These are phyloP conservation scores for Trichomycterus rosablanca DNA, from an alignment of 2,113 vertebrate species.

Conservation along the genomic window DNA sequence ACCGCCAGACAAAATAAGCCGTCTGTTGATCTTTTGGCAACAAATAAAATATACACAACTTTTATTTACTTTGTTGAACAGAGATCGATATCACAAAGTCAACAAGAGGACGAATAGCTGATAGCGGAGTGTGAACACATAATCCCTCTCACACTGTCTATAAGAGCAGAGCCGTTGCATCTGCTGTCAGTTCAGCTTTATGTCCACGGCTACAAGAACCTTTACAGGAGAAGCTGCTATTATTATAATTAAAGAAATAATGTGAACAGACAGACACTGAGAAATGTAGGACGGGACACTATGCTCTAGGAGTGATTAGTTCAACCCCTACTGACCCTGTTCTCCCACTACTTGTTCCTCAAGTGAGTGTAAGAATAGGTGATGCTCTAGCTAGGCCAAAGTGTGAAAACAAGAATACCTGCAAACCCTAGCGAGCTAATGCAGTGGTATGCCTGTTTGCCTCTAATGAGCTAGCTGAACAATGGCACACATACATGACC, in stretches of 20 bases:
- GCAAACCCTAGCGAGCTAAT: slow-evolving; percentile 33
- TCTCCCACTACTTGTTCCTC: too few species aligned
- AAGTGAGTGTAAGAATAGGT: slow-evolving; percentile 51
- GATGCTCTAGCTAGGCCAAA: slow-evolving; percentile 47
- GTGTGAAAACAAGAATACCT: slow-evolving; percentile 55
- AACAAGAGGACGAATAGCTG: not conserved
- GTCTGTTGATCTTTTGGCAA: not conserved
- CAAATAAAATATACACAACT: too few species aligned
- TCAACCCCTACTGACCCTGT: slow-evolving; percentile 43
- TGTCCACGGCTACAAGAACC: slow-evolving; percentile 1
- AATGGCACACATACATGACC: not conserved
- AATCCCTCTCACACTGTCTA: not conserved
- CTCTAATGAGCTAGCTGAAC: slow-evolving; percentile 10
- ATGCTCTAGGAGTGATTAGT: slow-evolving; percentile 58
- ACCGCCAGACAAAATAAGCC: slow-evolving; percentile 4
- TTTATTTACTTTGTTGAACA: too few species aligned
- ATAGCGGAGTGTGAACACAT: not conserved
- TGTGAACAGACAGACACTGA: not conserved
- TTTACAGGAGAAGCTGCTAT: not conserved
- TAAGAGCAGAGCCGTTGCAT: not conserved
- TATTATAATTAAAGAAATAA: not conserved
- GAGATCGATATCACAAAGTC: not conserved
- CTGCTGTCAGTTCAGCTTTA: slow-evolving; percentile 15
- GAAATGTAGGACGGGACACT: slow-evolving; percentile 50
- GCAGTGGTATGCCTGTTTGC: not conserved